A percentile compares a stretch with the other conserved stretches of the same genome.
phyloP scores from a whole-genome alignment of 2,113 vertebrate genomes.

The Cheilinus undulatus region DNA sequence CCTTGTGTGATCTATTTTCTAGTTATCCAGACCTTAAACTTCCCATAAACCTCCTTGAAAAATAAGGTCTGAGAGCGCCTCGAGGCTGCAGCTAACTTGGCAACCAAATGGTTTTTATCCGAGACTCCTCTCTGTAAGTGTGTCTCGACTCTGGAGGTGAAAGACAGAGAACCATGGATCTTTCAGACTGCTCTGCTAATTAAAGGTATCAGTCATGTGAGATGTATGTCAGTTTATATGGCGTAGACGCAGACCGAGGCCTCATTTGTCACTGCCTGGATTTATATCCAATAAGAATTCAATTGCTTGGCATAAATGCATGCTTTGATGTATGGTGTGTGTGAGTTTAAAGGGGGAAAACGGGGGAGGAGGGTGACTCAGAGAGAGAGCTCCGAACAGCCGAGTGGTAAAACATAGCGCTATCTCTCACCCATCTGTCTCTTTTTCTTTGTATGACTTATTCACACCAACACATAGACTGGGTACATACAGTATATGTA shows the following conservation, averaged over 20 bases:
- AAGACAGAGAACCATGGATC: constrained; percentile 59
- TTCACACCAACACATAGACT: not conserved
- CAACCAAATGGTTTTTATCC: constrained; percentile 38
- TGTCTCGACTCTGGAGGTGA: constrained; percentile 51
- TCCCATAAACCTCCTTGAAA: constrained; percentile 22
- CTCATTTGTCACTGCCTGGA: constrained; percentile 75
- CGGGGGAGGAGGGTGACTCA: not conserved
- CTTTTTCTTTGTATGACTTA: not conserved
- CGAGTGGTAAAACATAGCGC: constrained; percentile 19
- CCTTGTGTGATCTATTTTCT: constrained; percentile 4
- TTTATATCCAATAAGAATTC: constrained; percentile 82
- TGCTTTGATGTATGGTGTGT: constrained; percentile 68
- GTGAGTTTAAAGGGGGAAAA: not conserved
- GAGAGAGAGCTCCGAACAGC: constrained; percentile 25
- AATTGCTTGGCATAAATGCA: constrained; percentile 79
- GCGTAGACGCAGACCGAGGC: constrained; percentile 35
- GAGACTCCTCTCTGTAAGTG: constrained; percentile 35
- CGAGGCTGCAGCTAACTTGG: constrained; percentile 34
- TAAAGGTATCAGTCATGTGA: constrained; percentile 79
- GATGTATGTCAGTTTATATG: constrained; percentile 71
- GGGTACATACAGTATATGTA: no score
- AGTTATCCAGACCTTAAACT: constrained; percentile 3
- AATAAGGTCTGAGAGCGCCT: constrained; percentile 14
- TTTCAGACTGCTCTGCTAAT: constrained; percentile 67
- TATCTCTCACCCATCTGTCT: constrained; percentile 22